Conservation (phyloP, 2,113 vertebrate species). For the Chlamydotis undulata region DNA sequence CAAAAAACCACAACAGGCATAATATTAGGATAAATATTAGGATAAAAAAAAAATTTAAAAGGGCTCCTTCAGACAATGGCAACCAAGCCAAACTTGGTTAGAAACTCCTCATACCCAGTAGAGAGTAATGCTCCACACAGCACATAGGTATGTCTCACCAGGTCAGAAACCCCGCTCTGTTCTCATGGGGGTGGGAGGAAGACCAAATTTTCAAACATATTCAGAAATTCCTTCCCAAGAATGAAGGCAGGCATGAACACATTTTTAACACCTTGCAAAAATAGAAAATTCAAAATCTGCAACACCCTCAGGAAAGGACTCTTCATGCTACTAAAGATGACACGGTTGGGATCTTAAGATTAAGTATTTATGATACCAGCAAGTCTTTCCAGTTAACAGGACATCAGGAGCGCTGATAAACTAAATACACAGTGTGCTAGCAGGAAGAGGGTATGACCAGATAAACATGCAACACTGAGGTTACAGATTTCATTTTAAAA, state of each 20-base stretch:
- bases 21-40: not conserved
- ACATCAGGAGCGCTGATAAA: not conserved
- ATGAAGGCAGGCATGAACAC: not conserved
- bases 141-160: not conserved
- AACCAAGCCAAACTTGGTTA: not conserved
- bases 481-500: not conserved
- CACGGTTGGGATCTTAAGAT: not conserved
- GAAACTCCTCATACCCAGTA: not conserved
- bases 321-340: not conserved
- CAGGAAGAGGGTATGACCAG: not conserved
- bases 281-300: not conserved
- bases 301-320: not conserved
- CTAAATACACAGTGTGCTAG: not conserved
- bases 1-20: not conserved
- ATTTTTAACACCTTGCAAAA: not conserved
- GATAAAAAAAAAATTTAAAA: not conserved
- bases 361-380: not conserved
- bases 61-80: not conserved
- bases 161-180: not conserved
- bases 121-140: not conserved
- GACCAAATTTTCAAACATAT: not conserved
- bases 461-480: not conserved
- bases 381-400: not conserved
- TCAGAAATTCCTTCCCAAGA: not conserved
- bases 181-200: not conserved